Evolutionary conservation across 2,888 invertebrate genomes (phyloP), one percentile per base, ranked within the genome.

Genomic region (Hesperia comma): DNA sequence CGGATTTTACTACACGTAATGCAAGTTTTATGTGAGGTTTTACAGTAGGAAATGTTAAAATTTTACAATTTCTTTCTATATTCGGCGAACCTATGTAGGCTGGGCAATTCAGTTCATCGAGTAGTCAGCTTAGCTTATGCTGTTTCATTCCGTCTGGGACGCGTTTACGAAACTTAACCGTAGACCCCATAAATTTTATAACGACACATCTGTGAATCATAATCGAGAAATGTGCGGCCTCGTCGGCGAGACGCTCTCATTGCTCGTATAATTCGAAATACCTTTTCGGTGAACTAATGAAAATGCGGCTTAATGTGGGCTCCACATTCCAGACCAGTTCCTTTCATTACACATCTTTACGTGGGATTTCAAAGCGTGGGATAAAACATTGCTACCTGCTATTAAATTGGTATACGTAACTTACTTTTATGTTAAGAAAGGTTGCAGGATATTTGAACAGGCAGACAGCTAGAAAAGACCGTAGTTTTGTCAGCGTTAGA

Each of bases 11-110:
- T 77, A 79, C 80, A 72, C 73, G 74, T 78, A 78, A 73, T 77
- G 76, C 75, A 76, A 79, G 75, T 79, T 83, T 85, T 81, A 85
- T 74, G 77, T 70, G 73, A 72, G 75, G 79, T 82, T 85, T 86
- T 84, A 83, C 37, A 58, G 75, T 74, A 57, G 67, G 62, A 43
- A 69, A 69, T 70, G 70, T 61, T 69, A 61, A 72, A 72, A 67
- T 70, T 72, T 74, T 66, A 66, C 60, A 51, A 64, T 58, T 51
- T 17, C 32, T 43, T 12, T 62, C 17, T 32, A 17, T 37, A 43
- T 8, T 41, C 43, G 17, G 51, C 41, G 53, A 61, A 41, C 58
- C 67, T 67, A n/a, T n/a, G n/a, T n/a, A 58, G 58, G n/a, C 37
- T 37, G 37, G 37, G 12, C 37, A 37, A 1, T 1, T 8, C 37